phyloP scores from a whole-genome alignment of 1,140 invertebrate genomes.

The Myzus persicae region DNA sequence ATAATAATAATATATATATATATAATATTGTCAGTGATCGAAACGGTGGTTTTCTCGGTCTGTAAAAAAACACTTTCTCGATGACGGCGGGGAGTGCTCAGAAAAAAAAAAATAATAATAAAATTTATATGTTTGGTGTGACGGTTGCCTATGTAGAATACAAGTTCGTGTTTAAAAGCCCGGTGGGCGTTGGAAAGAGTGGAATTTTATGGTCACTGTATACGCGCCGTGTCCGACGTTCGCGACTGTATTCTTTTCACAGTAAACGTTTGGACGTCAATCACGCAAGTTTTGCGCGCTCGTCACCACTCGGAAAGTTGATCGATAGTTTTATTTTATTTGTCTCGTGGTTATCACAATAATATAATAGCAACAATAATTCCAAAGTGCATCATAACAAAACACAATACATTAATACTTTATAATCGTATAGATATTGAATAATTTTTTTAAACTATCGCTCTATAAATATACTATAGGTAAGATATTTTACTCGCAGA shows the following conservation, averaged over 20 bases:
- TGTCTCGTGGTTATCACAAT: neutral
- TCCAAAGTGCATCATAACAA: neutral
- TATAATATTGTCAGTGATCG: neutral
- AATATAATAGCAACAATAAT: neutral
- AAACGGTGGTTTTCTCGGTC: neutral
- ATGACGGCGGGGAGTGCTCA: neutral
- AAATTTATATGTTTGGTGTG: neutral
- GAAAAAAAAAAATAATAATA: no score
- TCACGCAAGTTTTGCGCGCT: slow-evolving; percentile 13
- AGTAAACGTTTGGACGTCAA: slow-evolving; percentile 41
- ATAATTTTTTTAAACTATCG: neutral
- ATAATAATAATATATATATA: no score
- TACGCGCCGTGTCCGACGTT: neutral
- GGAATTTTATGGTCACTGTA: slow-evolving; percentile 41
- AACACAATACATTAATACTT: neutral
- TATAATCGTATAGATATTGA: neutral
- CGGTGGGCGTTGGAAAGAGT: slow-evolving; percentile 19
- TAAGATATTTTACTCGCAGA: neutral
- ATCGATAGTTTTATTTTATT: neutral
- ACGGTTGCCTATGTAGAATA: neutral
- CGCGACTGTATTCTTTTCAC: neutral
- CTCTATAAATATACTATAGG: neutral
- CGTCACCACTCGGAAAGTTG: neutral
- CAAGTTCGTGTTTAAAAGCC: slow-evolving; percentile 32
- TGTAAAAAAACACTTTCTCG: neutral